These are phyloP conservation scores for Autographa pulchrina DNA, from an alignment of 2,888 invertebrate genomes.

Conservation along the genomic window DNA sequence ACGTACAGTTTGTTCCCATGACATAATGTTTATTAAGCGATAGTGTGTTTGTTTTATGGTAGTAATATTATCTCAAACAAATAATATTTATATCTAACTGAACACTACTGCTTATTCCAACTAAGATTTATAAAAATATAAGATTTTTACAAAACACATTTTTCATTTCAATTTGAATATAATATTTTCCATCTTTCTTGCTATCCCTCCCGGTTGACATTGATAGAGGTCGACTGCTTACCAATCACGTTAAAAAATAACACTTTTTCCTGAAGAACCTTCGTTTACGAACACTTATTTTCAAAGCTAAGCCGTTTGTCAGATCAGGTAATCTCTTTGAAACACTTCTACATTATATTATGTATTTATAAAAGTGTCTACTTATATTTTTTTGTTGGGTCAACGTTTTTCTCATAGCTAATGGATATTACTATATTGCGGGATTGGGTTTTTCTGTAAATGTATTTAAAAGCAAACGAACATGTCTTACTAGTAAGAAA, in stretches of 20 bases:
- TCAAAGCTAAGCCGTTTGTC: slow-evolving; percentile 22
- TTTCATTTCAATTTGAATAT: slow-evolving; percentile 11
- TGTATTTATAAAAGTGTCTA: slow-evolving; percentile 5
- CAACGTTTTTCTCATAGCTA: neutral
- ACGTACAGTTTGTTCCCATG: too few relatives aligned
- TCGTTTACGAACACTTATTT: slow-evolving; percentile 24
- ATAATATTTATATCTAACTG: too few relatives aligned
- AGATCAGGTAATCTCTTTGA: slow-evolving; percentile 26
- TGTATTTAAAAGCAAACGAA: too few relatives aligned
- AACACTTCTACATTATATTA: slow-evolving; percentile 8
- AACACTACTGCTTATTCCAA: too few relatives aligned
- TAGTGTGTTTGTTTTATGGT: too few relatives aligned
- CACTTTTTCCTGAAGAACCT: slow-evolving; percentile 43
- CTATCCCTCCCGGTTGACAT: slow-evolving; percentile 57
- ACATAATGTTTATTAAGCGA: too few relatives aligned
- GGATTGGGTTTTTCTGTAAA: too few relatives aligned
- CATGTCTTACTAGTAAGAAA: too few relatives aligned
- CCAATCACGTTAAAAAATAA: slow-evolving; percentile 64
- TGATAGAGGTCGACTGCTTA: slow-evolving; percentile 65
- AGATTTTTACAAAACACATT: neutral
- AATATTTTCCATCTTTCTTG: slow-evolving; percentile 16
- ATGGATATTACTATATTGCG: too few relatives aligned
- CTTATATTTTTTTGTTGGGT: neutral
- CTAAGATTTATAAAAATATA: neutral
- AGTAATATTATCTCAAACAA: too few relatives aligned